Percentiles rank a stretch among this genome's conserved stretches.
Conservation (phyloP, 2,888 invertebrate genomes). For the Diaphora mendica region DNA sequence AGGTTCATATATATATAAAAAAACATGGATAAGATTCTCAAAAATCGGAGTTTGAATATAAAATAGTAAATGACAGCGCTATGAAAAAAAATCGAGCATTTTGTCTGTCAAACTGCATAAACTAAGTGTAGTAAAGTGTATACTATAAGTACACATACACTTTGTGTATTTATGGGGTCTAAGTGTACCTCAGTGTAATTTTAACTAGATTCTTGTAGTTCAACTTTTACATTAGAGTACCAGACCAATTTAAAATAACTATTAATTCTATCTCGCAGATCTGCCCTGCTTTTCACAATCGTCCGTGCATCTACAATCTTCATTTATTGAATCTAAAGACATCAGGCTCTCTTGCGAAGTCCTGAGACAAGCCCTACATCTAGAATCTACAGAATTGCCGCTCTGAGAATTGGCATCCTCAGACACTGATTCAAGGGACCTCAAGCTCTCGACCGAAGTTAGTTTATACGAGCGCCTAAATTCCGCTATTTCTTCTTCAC, state of each 20-base stretch:
- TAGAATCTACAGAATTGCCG: slow-evolving; percentile 76
- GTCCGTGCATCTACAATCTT: slow-evolving; percentile 74
- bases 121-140: neutral
- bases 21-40: neutral
- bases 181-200: neutral
- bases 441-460: slow-evolving; percentile 79
- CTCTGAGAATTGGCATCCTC: slow-evolving; percentile 81
- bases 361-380: slow-evolving; percentile 75
- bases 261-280: slow-evolving; percentile 65
- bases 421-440: slow-evolving; percentile 79
- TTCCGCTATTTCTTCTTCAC: slow-evolving; percentile 81
- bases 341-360: slow-evolving; percentile 81
- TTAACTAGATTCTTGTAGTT: slow-evolving; percentile 5
- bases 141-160: neutral
- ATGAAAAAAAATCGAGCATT: neutral
- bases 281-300: slow-evolving; percentile 68
- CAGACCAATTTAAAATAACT: slow-evolving; percentile 23
- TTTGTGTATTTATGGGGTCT: neutral
- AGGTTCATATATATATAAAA: neutral
- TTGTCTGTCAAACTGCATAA: neutral
- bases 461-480: slow-evolving; percentile 77
- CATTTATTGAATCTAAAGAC: slow-evolving; percentile 80
- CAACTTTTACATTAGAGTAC: slow-evolving; percentile 3
- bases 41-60: neutral
- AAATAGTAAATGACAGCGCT: neutral